phyloP scores from a whole-genome alignment of 2,797 vertebrate genomes.

The Anguilla marmorata region DNA sequence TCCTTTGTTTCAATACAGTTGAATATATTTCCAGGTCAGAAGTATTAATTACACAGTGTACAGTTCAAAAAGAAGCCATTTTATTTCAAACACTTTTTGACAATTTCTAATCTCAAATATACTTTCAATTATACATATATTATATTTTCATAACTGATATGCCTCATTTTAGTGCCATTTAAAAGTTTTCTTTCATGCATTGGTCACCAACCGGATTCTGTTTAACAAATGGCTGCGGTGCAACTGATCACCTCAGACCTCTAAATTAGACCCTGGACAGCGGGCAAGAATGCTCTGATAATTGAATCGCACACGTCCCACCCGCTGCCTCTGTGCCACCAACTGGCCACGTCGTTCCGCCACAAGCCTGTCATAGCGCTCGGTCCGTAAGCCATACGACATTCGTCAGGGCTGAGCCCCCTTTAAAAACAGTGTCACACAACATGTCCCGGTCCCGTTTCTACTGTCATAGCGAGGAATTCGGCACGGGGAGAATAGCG shows the following conservation, averaged over 20 bases:
- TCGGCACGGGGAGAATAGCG: conserved; percentile 47
- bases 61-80: background rate
- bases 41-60: background rate
- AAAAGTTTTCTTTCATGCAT: conserved; percentile 6
- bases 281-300: background rate
- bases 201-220: background rate
- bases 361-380: conserved; percentile 61
- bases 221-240: background rate
- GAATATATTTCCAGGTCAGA: background rate
- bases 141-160: background rate
- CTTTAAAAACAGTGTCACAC: conserved; percentile 62
- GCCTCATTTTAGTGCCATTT: background rate
- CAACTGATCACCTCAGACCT: background rate
- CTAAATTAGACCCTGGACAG: background rate
- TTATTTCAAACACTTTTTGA: background rate
- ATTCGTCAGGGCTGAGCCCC: conserved; percentile 65
- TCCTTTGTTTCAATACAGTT: background rate
- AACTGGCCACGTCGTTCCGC: conserved; percentile 35
- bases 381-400: conserved; percentile 67
- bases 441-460: conserved; percentile 52
- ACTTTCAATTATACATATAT: background rate
- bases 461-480: conserved; percentile 58
- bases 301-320: background rate
- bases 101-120: background rate
- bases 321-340: conserved; percentile 23